Percentiles rank a stretch among this genome's conserved stretches.
Conservation (phyloP, 2,888 invertebrate species). For the Xestia xanthographa region DNA sequence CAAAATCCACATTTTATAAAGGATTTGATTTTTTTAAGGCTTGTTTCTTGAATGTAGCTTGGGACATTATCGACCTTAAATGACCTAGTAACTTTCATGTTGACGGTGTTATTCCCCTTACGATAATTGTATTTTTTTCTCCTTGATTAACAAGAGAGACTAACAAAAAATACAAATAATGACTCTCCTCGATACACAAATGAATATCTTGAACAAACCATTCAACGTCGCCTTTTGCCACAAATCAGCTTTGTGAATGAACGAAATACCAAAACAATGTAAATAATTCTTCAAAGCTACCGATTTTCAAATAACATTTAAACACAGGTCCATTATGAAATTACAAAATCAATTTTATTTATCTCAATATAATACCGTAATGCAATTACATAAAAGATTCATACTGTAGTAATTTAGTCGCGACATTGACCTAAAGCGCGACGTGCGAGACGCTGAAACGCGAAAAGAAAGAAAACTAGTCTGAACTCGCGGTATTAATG, state of each 20-base stretch:
- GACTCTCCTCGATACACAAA: conserved; percentile 2
- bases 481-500: conserved; percentile 34
- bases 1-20: no score
- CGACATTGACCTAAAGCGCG: conserved; percentile 61
- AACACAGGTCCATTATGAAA: not conserved
- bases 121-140: no score
- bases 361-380: conserved; percentile 4
- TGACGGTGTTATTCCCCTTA: no score
- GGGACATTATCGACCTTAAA: no score
- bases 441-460: conserved; percentile 41
- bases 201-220: conserved; percentile 11
- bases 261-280: conserved; percentile 18
- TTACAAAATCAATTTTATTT: not conserved
- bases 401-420: conserved; percentile 39
- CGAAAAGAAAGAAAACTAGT: conserved; percentile 37
- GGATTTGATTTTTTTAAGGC: no score
- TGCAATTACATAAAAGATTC: conserved; percentile 45
- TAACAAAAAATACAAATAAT: no score
- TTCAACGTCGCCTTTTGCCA: not conserved
- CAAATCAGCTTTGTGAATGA: conserved; percentile 30
- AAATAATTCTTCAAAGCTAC: conserved; percentile 11
- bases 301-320: not conserved
- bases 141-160: no score
- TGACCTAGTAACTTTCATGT: no score
- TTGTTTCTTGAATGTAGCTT: no score